Evolutionary conservation across 2,888 invertebrate species (phyloP).

Genomic region (Leptopilina drosophilae): DNA sequence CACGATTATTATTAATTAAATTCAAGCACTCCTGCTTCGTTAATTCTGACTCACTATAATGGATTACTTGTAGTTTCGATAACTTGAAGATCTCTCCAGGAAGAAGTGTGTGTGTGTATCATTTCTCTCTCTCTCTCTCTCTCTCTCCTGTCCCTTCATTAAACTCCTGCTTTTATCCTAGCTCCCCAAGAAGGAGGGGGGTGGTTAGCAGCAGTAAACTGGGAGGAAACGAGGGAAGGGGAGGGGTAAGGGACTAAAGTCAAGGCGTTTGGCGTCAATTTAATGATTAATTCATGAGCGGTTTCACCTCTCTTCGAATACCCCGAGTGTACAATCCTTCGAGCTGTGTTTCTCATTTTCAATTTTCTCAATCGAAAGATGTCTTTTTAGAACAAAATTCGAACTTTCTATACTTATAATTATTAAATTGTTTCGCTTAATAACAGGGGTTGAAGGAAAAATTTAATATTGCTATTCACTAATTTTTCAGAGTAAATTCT

Average conservation of each 20-base stretch:
- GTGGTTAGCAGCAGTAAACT: too few species aligned
- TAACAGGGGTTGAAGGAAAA: too few species aligned
- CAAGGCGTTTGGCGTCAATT: slow-evolving; percentile 30
- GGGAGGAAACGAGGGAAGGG: too few species aligned
- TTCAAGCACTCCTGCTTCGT: slow-evolving; percentile 1
- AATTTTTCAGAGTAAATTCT: too few species aligned
- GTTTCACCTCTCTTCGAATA: not conserved
- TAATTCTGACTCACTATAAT: slow-evolving; percentile 11
- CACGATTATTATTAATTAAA: slow-evolving; percentile 3
- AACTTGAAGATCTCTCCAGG: not conserved
- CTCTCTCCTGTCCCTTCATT: not conserved
- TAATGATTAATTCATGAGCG: slow-evolving; percentile 38
- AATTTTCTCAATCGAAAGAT: too few species aligned
- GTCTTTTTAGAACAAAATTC: too few species aligned
- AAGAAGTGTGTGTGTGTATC: too few species aligned
- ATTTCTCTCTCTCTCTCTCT: not conserved
- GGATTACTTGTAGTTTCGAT: slow-evolving; percentile 21
- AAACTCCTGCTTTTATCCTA: not conserved
- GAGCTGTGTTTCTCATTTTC: slow-evolving; percentile 6
- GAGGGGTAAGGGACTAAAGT: not conserved
- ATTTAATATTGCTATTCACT: too few species aligned
- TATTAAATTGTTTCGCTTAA: too few species aligned
- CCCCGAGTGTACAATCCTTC: not conserved
- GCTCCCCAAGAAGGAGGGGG: not conserved
- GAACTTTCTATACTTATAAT: too few species aligned